Evolutionary conservation across 2,113 vertebrate genomes (phyloP).

Genomic region (Cariama cristata): DNA sequence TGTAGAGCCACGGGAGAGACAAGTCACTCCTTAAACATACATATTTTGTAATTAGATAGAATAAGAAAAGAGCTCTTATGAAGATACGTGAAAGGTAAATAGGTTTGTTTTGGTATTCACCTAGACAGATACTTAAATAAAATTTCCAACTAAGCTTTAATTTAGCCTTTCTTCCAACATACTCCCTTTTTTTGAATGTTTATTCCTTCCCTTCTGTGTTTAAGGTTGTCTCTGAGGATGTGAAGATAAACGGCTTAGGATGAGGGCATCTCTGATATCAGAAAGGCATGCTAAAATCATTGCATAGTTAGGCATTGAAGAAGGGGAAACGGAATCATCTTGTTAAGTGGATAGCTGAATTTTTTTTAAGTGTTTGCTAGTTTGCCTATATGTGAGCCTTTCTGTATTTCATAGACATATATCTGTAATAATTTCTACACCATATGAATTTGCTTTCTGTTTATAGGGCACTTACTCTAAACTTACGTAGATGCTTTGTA

Average conservation of each 20-base stretch:
- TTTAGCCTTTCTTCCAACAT: constrained; percentile 23
- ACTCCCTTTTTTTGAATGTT: neutral
- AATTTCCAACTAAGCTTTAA: constrained; percentile 44
- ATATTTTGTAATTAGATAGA: constrained; percentile 67
- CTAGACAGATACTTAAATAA: constrained; percentile 38
- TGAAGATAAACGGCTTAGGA: constrained; percentile 44
- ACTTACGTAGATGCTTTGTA: neutral
- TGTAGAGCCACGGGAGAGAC: neutral
- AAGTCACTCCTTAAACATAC: constrained; percentile 63
- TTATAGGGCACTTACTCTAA: neutral
- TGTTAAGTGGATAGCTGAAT: neutral
- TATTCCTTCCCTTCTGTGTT: neutral
- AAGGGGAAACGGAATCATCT: neutral
- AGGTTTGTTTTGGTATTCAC: constrained; percentile 60
- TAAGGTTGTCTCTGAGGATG: constrained; percentile 53
- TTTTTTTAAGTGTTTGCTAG: neutral
- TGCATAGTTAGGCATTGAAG: neutral
- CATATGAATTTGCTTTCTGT: neutral
- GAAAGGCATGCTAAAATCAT: neutral
- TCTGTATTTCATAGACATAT: neutral
- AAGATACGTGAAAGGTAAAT: constrained; percentile 48
- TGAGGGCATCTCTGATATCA: neutral
- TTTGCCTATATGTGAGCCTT: neutral
- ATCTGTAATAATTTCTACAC: neutral
- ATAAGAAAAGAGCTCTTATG: constrained; percentile 12